Conservation (phyloP, 2,888 invertebrate genomes). For the Germaria angustata region DNA sequence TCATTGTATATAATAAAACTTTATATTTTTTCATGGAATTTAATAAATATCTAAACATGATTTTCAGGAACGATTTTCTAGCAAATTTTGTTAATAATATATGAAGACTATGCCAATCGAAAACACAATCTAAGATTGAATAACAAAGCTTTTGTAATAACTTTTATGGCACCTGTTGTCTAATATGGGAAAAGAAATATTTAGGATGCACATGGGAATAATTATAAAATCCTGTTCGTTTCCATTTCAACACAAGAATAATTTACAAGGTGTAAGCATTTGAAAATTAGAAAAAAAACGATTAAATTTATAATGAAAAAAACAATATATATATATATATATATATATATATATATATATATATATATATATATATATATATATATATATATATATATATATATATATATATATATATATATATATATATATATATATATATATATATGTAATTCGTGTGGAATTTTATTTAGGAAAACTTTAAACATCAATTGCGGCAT, state of each 20-base stretch:
- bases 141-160: not conserved
- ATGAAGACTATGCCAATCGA: conserved; percentile 20
- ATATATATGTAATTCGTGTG: no score
- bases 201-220: not conserved
- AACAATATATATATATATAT: no score
- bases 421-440: no score
- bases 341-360: no score
- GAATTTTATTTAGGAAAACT: not conserved
- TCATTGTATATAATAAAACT: conserved; percentile 50
- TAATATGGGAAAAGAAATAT: not conserved
- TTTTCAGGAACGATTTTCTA: conserved; percentile 12
- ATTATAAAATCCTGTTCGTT: not conserved
- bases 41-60: conserved; percentile 58
- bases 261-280: not conserved
- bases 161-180: not conserved
- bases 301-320: no score
- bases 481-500: not conserved
- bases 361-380: no score
- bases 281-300: no score
- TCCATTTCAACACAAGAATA: not conserved
- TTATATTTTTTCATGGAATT: conserved; percentile 48
- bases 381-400: no score
- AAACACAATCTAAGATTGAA: conserved; percentile 46
- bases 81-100: conserved; percentile 38
- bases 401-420: no score